A percentile compares a stretch with the other conserved stretches of the same genome.
phyloP scores from a whole-genome alignment of 2,113 vertebrate genomes.

The Varanus komodoensis region DNA sequence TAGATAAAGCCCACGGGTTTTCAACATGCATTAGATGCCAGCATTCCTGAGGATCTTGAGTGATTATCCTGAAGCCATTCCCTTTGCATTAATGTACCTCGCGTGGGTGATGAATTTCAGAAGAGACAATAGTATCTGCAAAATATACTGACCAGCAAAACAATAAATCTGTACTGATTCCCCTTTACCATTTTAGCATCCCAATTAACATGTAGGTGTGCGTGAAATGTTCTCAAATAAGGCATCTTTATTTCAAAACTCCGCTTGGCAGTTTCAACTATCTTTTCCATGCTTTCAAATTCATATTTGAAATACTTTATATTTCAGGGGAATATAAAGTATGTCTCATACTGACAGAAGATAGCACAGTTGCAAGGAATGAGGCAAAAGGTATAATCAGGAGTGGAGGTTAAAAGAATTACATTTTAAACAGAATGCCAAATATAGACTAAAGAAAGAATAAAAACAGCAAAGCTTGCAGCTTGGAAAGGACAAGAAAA shows the following conservation, averaged over 20 bases:
- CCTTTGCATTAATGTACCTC: background rate
- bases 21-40: background rate
- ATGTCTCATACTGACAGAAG: background rate
- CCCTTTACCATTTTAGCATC: background rate
- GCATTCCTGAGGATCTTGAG: background rate
- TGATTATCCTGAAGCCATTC: conserved; percentile 9
- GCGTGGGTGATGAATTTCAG: background rate
- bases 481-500: background rate
- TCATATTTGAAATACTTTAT: too few relatives aligned
- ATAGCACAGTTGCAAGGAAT: background rate
- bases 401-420: background rate
- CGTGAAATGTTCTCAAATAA: background rate
- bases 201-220: background rate
- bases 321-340: too few relatives aligned
- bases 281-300: background rate
- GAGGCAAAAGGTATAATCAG: too few relatives aligned
- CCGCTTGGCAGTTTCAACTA: background rate
- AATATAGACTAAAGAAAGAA: background rate
- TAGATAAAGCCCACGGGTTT: background rate
- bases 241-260: background rate
- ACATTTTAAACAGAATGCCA: background rate
- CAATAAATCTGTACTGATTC: conserved; percentile 6
- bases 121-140: background rate
- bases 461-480: too few relatives aligned
- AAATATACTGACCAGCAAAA: background rate